Percentiles rank a stretch among this genome's conserved stretches.
These are phyloP conservation scores for Pseudopipra pipra DNA, from an alignment of 2,113 vertebrate species.

Conservation along the genomic window DNA sequence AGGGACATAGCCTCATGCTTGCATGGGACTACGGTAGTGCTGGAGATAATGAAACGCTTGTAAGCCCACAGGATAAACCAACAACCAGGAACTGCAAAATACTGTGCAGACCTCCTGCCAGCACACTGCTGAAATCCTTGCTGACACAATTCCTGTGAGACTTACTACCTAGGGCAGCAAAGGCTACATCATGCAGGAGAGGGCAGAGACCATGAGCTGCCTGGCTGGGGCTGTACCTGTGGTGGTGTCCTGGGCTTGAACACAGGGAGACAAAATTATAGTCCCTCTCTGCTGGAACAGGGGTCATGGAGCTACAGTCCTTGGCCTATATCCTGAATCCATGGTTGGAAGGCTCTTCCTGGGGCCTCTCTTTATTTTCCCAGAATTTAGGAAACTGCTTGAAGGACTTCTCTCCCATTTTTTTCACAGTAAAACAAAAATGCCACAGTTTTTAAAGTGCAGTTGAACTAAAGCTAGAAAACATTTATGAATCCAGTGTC, in stretches of 20 bases:
- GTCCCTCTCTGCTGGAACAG: neutral
- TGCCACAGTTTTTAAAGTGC: neutral
- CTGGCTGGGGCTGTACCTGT: fast-evolving
- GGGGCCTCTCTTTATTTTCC: neutral
- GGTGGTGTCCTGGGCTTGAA: fast-evolving
- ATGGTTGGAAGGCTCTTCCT: fast-evolving
- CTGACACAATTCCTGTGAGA: neutral
- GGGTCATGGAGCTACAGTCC: neutral
- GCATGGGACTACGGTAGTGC: neutral
- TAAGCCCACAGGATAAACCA: neutral
- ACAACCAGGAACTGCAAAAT: neutral
- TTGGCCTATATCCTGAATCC: neutral
- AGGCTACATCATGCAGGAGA: fast-evolving
- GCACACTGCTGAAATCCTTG: neutral
- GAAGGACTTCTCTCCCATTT: neutral
- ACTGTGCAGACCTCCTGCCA: neutral
- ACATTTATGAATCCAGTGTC: neutral
- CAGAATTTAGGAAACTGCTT: neutral
- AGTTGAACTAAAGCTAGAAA: neutral
- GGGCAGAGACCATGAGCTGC: neutral
- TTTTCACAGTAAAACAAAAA: neutral
- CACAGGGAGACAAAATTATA: fast-evolving
- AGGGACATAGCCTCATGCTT: fast-evolving
- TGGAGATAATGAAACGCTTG: neutral
- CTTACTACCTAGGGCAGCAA: neutral